Evolutionary conservation across 2,888 invertebrate species (phyloP), one percentile per base, ranked within the genome.

Genomic region (Tachystola acroxantha): DNA sequence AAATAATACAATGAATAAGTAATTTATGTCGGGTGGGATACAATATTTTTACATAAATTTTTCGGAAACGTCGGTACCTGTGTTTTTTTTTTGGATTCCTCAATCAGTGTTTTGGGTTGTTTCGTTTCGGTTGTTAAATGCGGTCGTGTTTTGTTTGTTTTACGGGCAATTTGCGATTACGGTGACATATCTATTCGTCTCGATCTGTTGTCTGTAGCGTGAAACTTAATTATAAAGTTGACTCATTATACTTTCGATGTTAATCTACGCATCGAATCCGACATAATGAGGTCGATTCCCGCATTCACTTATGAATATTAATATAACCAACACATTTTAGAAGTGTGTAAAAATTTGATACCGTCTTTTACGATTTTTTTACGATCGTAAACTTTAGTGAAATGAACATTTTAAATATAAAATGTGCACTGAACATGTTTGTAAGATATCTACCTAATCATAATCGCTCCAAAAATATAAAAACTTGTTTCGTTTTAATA

Each of bases 1-100:
- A 85, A 84, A 75, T 65, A 68, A 68, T 68, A 85, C 86, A 86
- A 86, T 82, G 74, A 71, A 71, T 71, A 66, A 63, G 67, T 82
- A 84, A 85, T 85, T 85, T 84, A 85, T 84, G 79, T 74, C 59
- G 69, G 68, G 24, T 61, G 68, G 64, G 65, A 67, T 64, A 69
- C 66, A 70, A 76, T 72, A 76, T 76, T 75, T 37, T 73, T 65
- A 70, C 53, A 68, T 59, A 58, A 58, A 58, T 68, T 80, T 70
- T 80, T 80, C 73, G 81, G 78, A 81, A 79, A 76, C 54, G 65
- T 20, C 7, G 9, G 7, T 72, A 71, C 71, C 74, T 70, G 66
- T 64, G 43, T 46, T 37, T 42, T 48, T 56, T 57, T 62, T 60
- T 60, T 42, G 58, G 57, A 57, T 58, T 60, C 53, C 40, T 39